Evolutionary conservation across 2,797 vertebrate genomes (phyloP).

Genomic region (Poeciliopsis paucimaculata): DNA sequence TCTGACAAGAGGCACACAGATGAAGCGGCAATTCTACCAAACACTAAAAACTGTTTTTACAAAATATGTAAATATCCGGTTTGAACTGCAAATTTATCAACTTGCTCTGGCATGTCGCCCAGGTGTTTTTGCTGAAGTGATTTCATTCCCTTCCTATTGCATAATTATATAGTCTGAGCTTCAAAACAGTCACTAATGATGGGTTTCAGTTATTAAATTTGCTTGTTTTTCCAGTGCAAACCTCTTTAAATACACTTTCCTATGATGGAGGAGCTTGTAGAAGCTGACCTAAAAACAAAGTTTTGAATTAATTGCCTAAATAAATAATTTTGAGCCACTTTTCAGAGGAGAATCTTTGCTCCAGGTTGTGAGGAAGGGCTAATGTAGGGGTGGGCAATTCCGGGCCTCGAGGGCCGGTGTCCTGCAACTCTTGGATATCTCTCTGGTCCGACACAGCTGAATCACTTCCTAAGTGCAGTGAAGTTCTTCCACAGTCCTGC

Average conservation of each 20-base stretch:
- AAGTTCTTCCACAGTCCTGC: too few species aligned
- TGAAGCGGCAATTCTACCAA: not conserved
- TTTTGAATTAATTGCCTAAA: not conserved
- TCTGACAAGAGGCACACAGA: not conserved
- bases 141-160: not conserved
- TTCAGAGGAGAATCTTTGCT: not conserved
- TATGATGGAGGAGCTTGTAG: not conserved
- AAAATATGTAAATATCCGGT: not conserved
- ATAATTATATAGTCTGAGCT: not conserved
- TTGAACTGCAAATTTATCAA: not conserved
- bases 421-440: too few species aligned
- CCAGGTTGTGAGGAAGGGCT: not conserved
- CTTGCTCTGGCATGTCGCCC: not conserved
- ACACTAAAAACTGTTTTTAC: not conserved
- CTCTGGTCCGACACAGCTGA: too few species aligned
- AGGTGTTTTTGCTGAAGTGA: not conserved
- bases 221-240: not conserved
- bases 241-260: not conserved
- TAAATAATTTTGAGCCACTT: not conserved
- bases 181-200: not conserved
- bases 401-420: too few species aligned
- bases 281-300: not conserved
- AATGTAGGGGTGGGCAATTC: too few species aligned
- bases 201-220: not conserved
- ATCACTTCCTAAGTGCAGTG: too few species aligned